Percentiles rank a stretch among this genome's conserved stretches.
phyloP scores from a whole-genome alignment of 2,797 vertebrate species.

The Sparus aurata region DNA sequence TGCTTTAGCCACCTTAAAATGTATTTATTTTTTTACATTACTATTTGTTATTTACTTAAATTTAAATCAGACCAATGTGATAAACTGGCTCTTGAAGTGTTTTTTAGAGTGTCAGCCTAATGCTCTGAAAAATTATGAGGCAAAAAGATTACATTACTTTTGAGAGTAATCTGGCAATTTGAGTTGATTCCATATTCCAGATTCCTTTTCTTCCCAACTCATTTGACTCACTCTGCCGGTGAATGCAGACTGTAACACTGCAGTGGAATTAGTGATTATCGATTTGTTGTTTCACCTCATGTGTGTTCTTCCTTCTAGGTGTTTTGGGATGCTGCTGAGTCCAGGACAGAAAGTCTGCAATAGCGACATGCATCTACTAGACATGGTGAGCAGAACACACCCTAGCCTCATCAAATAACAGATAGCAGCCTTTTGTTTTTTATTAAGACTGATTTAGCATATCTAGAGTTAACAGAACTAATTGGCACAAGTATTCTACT shows the following conservation, averaged over 20 bases:
- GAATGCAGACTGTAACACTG: conserved; percentile 12
- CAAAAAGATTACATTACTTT: background rate
- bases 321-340: conserved; percentile 98
- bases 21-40: background rate
- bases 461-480: background rate
- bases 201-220: background rate
- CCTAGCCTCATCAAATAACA: background rate
- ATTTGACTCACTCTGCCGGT: background rate
- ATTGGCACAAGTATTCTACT: background rate
- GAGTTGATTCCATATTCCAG: background rate
- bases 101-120: background rate
- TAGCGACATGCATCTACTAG: conserved; percentile 97
- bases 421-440: background rate
- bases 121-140: background rate
- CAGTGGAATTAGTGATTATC: conserved; percentile 20
- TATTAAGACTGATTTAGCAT: background rate
- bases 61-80: background rate
- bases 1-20: background rate
- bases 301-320: conserved; percentile 81
- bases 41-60: background rate
- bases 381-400: conserved; percentile 91
- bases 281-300: conserved; percentile 35
- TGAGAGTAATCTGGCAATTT: background rate
- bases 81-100: background rate
- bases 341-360: conserved; percentile 97